Conservation (phyloP, 2,888 invertebrate genomes). For the Chirona hameri region DNA sequence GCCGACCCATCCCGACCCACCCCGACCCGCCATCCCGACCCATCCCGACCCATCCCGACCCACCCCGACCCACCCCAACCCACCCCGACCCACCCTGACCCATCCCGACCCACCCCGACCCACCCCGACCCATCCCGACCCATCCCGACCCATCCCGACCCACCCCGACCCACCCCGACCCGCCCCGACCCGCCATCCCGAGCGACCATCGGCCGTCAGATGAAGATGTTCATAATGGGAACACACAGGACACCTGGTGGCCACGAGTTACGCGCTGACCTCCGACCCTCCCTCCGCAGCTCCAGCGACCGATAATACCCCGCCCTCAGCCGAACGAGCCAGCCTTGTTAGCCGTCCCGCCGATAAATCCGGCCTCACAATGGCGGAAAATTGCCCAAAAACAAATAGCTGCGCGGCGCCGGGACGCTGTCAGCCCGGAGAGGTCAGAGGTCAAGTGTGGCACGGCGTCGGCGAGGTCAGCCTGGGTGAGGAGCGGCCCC, state of each 20-base stretch:
- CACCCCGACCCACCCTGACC: no score
- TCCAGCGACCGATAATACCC: not conserved
- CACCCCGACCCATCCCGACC: no score
- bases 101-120: no score
- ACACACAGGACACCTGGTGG: not conserved
- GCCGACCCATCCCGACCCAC: no score
- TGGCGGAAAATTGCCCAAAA: not conserved
- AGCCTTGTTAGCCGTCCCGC: not conserved
- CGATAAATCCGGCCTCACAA: not conserved
- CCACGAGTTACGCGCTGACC: not conserved
- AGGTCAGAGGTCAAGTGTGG: not conserved
- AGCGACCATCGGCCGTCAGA: not conserved
- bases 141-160: no score
- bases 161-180: no score
- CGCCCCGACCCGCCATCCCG: no score
- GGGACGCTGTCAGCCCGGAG: not conserved
- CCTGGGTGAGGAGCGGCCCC: not conserved
- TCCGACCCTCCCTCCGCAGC: not conserved
- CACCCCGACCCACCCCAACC: no score
- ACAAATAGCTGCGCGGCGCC: not conserved
- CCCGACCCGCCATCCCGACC: no score
- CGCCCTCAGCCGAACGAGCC: not conserved
- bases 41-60: no score
- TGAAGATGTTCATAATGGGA: slow-evolving; percentile 1
- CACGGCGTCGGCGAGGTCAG: not conserved